Base-by-base conservation (phyloP, 2,113 vertebrate species). In the Suncus etruscus region DNA sequence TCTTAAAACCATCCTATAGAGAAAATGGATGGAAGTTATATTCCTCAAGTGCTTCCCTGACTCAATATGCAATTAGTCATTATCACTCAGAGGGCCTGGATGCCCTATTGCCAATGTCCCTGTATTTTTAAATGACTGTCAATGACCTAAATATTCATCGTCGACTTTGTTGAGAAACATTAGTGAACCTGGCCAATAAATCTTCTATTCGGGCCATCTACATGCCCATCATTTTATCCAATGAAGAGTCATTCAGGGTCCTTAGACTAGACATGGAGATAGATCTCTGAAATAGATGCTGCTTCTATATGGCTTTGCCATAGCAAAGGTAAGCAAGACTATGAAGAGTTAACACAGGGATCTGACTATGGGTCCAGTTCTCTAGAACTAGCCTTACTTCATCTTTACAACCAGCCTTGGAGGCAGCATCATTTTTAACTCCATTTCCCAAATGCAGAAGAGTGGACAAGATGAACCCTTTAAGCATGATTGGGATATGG, bases 11-110 rank as follows among this genome's bases (percentile, higher is more conserved):
- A 78, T 89, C 87, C 75, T 65, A 77, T 24, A 80, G 85, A 68
- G 86, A 70, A 91, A 81, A 94, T 22, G 10, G 78, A 94, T 88
- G 90, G 54, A 68, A 15, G 54, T 81, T 88, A 78, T 91, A 54
- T 65, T 81, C 75, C 91, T 94, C 69, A 95, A 95, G 87, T 73
- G 66, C 79, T 94, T 93, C n/a, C 66, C 22, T n/a, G 74, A 79
- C 78, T 85, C 86, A 61, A 79, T 87, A 79, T 73, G 74, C 87
- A 82, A 85, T 89, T 82, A 92, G 87, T 82, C 22, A 12, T 48
- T 45, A 72, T 61, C 76, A 68, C 73, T 91, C 1, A 16, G 82
- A 63, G 85, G 86, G 68, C n/a, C 29, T 78, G 63, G 76, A 87
- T 73, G 74, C 45, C 51, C 58, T 72, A 12, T 31, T 73, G 85